A percentile compares a stretch with the other conserved stretches of the same genome.
Evolutionary conservation across 2,888 invertebrate genomes (phyloP).

Genomic region (Ephialtes manifestator): DNA sequence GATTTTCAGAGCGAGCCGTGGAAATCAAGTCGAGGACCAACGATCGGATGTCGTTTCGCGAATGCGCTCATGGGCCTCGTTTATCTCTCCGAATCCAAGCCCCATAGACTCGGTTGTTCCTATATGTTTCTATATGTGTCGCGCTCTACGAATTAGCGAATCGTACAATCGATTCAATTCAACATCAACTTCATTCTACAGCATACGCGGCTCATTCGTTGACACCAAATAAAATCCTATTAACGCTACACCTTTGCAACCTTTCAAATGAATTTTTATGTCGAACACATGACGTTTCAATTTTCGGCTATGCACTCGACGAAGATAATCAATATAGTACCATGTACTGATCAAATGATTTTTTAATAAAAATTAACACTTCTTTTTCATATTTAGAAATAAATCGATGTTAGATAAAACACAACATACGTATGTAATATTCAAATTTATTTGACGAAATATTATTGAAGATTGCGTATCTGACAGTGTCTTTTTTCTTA

Average conservation of each 20-base stretch:
- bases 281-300: conserved; percentile 4
- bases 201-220: conserved; percentile 13
- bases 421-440: too few species aligned
- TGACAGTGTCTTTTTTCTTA: too few species aligned
- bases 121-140: conserved; percentile 30
- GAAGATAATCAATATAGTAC: not conserved
- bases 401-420: too few species aligned
- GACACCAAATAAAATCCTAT: conserved; percentile 18
- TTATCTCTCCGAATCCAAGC: conserved; percentile 46
- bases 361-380: too few species aligned
- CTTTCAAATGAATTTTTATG: not conserved
- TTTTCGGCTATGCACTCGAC: not conserved
- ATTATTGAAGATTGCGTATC: too few species aligned
- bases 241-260: not conserved
- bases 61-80: conserved; percentile 63
- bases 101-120: conserved; percentile 48
- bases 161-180: conserved; percentile 50
- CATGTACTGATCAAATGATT: not conserved
- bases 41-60: conserved; percentile 56
- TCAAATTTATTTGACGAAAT: too few species aligned
- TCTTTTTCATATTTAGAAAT: too few species aligned
- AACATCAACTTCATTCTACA: conserved; percentile 29
- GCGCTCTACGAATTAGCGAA: conserved; percentile 46
- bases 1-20: conserved; percentile 63
- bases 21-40: conserved; percentile 67